Conservation (phyloP, 1,140 invertebrate genomes). For the Belonocnema kinseyi region DNA sequence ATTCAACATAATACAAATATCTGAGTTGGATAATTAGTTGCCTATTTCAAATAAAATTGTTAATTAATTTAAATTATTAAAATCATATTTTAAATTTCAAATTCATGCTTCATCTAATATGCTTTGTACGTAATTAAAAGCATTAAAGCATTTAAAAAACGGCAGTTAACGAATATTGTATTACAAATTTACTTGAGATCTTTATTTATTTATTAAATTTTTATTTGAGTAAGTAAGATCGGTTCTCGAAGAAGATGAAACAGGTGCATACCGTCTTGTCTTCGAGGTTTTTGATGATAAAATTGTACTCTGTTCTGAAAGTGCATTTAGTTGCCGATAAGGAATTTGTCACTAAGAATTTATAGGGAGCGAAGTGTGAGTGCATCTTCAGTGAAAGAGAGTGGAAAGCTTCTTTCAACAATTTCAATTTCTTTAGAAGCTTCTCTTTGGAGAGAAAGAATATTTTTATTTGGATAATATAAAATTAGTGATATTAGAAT, state of each 20-base stretch:
- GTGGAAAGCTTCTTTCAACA: neutral
- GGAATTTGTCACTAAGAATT: conserved; percentile 5
- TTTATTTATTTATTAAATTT: neutral
- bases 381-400: neutral
- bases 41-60: no score
- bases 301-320: neutral
- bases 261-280: neutral
- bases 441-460: neutral
- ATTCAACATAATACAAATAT: no score
- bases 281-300: neutral
- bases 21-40: no score
- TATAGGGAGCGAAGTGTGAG: neutral
- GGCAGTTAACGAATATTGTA: no score
- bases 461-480: neutral
- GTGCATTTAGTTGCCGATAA: neutral
- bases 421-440: conserved; percentile 13
- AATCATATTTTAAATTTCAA: no score
- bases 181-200: neutral
- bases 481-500: neutral
- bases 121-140: no score
- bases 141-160: no score
- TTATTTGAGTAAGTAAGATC: neutral
- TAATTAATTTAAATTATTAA: no score
- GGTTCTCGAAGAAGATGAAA: neutral
- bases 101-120: no score